Evolutionary conservation across 1,140 invertebrate genomes (phyloP).

Genomic region (Pollicipes pollicipes): DNA sequence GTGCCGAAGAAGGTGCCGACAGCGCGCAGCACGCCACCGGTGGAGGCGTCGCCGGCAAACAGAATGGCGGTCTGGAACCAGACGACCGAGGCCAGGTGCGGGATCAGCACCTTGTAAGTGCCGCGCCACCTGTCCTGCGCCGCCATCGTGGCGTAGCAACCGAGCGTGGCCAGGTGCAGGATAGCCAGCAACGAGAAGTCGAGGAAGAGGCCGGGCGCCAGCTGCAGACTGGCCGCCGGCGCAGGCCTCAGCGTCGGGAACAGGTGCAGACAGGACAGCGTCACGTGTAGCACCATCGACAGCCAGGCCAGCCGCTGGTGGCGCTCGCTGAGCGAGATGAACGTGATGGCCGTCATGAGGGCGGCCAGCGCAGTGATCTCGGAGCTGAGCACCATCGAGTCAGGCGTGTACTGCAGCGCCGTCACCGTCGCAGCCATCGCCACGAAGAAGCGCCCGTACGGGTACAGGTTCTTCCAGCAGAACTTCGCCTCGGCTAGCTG

Average conservation of each 20-base stretch:
- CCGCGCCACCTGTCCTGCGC: slow-evolving; percentile 52
- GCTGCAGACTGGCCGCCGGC: background rate
- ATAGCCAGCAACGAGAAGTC: slow-evolving; percentile 29
- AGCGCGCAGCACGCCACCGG: slow-evolving; percentile 54
- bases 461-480: slow-evolving; percentile 58
- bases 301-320: slow-evolving; percentile 51
- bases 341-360: slow-evolving; percentile 47
- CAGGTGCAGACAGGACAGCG: slow-evolving; percentile 61
- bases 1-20: slow-evolving; percentile 54
- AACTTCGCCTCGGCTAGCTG: slow-evolving; percentile 61
- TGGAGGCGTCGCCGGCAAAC: slow-evolving; percentile 37
- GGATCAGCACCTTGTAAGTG: slow-evolving; percentile 52
- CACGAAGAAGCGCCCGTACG: slow-evolving; percentile 57
- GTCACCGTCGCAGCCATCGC: slow-evolving; percentile 51
- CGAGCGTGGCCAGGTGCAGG: slow-evolving; percentile 54
- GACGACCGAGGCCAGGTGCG: slow-evolving; percentile 65
- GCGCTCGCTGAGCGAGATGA: slow-evolving; percentile 45
- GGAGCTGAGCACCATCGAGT: slow-evolving; percentile 58
- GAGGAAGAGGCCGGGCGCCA: background rate
- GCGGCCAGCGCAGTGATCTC: slow-evolving; percentile 57
- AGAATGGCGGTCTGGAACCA: slow-evolving; percentile 51
- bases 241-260: slow-evolving; percentile 49
- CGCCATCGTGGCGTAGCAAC: slow-evolving; percentile 52
- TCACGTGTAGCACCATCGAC: slow-evolving; percentile 57
- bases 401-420: slow-evolving; percentile 52